Base-by-base conservation (phyloP, 2,113 vertebrate genomes). In the Mobula hypostoma region DNA sequence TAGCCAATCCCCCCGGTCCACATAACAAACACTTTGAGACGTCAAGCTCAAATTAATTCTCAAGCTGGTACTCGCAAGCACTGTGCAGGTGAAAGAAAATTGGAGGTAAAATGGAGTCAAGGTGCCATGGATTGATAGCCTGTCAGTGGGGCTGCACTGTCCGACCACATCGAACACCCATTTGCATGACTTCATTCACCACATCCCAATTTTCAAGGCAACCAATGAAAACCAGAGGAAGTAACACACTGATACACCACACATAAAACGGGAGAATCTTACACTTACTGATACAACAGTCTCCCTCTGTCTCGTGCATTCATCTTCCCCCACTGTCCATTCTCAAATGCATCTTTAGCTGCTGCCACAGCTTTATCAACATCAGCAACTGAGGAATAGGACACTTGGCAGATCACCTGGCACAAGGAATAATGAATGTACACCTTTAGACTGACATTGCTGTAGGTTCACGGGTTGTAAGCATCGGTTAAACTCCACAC, bases 271-370 rank as follows among this genome's bases (percentile, higher is more conserved):
- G 72, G 21, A 74, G 40, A 72, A 27, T 66, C 17, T 94, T 36
- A 79, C 7, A 36, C 95, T 19, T 94, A 98, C 97, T 96, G 97
- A 95, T 98, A 97, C 96, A 98, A 95, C 94, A 98, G 24, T 7
- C 94, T 95, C 9, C 97, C 97, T 95, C 97, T 96, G 90, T 98
- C 97, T 94, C 97, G 95, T 27, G 97, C 96, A n/a, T 97, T 97
- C 97, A 98, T 98, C 95, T 93, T 96, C 76, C 97, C 95, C 97
- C 97, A 98, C 95, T 97, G 97, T 0, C 97, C 97, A 0, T 96
- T 96, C 94, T 98, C 97, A 96, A 98, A 98, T 14, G 97, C 97
- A 61, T 97, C 96, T 95, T 98, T 98, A 29, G 97, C 97, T 63
- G 97, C 97, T 32, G 97, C 96, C 80, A 98, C 97, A 3, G 97